These are phyloP conservation scores for Ridgeia piscesae DNA, from an alignment of 1,140 invertebrate genomes.

Conservation along the genomic window DNA sequence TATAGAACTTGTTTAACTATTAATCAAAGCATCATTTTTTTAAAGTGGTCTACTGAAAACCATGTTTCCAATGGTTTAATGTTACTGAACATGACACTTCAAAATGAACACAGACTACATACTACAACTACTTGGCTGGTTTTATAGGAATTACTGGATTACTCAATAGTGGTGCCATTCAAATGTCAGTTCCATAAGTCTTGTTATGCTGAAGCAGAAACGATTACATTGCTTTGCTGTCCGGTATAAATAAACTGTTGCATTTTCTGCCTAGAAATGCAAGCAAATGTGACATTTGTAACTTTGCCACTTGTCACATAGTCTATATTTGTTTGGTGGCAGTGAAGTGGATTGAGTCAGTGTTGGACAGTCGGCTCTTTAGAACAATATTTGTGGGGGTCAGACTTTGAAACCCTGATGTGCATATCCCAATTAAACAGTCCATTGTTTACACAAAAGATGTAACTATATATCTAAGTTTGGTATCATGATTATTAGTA, in stretches of 20 bases:
- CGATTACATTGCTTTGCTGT: neutral
- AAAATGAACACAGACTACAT: neutral
- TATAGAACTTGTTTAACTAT: neutral
- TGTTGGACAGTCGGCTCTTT: neutral
- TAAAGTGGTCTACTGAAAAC: neutral
- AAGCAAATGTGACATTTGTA: neutral
- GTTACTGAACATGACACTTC: neutral
- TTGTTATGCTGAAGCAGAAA: neutral
- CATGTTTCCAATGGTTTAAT: neutral
- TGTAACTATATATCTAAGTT: neutral
- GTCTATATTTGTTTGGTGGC: neutral
- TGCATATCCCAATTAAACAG: neutral
- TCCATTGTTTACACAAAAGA: neutral
- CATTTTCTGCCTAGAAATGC: neutral
- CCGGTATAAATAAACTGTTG: neutral
- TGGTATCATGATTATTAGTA: neutral
- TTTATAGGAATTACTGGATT: neutral
- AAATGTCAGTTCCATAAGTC: slow-evolving; percentile 7
- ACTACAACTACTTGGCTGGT: neutral
- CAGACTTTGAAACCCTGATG: neutral
- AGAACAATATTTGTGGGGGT: neutral
- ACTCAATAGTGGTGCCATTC: neutral
- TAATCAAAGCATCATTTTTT: neutral
- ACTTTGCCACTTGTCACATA: neutral
- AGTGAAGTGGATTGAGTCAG: neutral